Conservation (phyloP, 1,140 invertebrate species). For the Whitmania pigra region DNA sequence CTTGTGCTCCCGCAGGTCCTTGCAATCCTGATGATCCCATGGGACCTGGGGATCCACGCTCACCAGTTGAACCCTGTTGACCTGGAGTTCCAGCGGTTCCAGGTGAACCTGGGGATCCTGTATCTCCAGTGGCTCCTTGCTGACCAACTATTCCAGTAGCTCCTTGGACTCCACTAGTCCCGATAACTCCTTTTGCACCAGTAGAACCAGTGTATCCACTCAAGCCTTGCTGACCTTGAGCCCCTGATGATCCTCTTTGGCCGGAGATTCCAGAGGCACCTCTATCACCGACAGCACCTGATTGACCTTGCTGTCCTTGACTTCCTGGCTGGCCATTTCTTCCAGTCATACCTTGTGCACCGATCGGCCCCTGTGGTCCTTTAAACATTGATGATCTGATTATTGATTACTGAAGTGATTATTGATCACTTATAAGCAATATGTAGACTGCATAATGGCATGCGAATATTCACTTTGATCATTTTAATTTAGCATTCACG, state of each 20-base stretch:
- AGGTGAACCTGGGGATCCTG: neutral
- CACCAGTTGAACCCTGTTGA: slow-evolving; percentile 3
- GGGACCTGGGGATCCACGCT: neutral
- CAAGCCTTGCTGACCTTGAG: neutral
- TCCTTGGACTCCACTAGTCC: neutral
- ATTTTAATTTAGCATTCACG: neutral
- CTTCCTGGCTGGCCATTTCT: neutral
- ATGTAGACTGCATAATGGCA: neutral
- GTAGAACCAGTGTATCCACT: too few species aligned
- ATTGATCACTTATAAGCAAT: neutral
- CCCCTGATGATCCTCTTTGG: slow-evolving; percentile 5
- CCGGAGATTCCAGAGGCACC: neutral
- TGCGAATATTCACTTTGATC: neutral
- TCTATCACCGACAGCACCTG: neutral
- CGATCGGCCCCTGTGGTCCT: slow-evolving; percentile 7
- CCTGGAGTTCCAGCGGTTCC: slow-evolving; percentile 3
- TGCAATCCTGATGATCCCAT: neutral
- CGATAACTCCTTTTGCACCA: too few species aligned
- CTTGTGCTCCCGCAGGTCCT: neutral
- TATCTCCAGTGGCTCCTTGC: neutral
- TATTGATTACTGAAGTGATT: too few species aligned
- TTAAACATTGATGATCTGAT: too few species aligned
- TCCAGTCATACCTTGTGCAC: neutral
- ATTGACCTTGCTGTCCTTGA: neutral
- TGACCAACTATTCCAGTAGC: neutral